Base-by-base conservation (phyloP, 2,797 vertebrate species). In the Sus cebifrons region DNA sequence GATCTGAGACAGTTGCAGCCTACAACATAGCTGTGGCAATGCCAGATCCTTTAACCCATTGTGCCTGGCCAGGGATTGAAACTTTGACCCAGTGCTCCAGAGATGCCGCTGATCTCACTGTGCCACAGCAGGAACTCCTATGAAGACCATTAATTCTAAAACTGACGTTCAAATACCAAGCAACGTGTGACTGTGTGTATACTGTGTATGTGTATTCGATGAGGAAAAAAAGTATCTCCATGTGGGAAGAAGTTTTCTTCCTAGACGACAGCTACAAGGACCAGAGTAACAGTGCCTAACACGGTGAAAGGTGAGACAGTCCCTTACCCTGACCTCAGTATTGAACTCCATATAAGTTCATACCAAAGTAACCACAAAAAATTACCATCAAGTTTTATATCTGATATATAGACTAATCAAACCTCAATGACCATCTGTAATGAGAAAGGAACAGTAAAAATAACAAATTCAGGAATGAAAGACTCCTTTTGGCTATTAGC, bases 101-200 rank as follows among this genome's bases (percentile, higher is more conserved):
- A 49, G 44, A 49, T 49, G 44, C 44, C 44, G 9, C 44, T 49
- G 44, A 49, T 49, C 44, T 10, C 44, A 49, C 9, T 49, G 44
- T 49, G 44, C 44, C 44, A 49, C 44, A 49, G 6, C 44, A 49
- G 44, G 44, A 10, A 49, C 44, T 49, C 44, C 44, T 49, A 10
- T 49, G 44, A 49, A 49, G 44, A 49, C 29, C 74, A 54, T n/a
- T 88, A 92, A 89, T 10, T 20, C 58, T 82, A 40, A 75, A 94
- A 86, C 56, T 64, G 56, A 74, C 36, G 77, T 29, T 82, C n/a
- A 95, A 70, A 62, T 56, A 73, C 14, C 89, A 87, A 96, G 67
- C 21, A 81, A 56, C 1, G 3, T 82, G 21, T 44, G 15, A 56
- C 12, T 32, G 2, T 12, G 9, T 73, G 25, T 68, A 20, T 36